Base-by-base conservation (phyloP, 2,888 invertebrate genomes). In the Platynereis dumerilii region DNA sequence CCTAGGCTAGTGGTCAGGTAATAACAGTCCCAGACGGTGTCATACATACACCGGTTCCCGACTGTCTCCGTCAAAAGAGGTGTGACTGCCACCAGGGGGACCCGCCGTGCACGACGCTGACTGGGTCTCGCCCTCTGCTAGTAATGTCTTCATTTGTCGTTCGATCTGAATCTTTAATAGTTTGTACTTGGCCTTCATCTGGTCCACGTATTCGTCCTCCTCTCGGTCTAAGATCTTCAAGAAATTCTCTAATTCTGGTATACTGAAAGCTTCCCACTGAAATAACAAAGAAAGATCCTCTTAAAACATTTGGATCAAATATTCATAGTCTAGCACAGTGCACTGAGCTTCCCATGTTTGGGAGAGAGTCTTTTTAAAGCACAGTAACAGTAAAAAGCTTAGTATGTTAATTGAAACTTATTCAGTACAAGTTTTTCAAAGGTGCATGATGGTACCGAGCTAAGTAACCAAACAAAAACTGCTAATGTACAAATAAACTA, bases 231-330 rank as follows among this genome's bases (percentile, higher is more conserved):
- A 74, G 58, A 88, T 87, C 44, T 82, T 77, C 64, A 88, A 77
- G 77, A 88, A 88, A 74, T 87, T 88, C 60, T 83, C 82, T 66
- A 88, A 78, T 75, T 88, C 88, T 17, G 88, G 87, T 24, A 85
- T 71, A 63, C 87, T 86, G 79, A 88, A 88, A 12, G 85, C 86
- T 56, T 87, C 87, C 87, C 88, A 88, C 87, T 87, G 80, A 24
- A 67, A 57, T 45, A 63, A 66, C 34, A 34, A 34, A 34, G 12
- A 7, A 34, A n/a, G n/a, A n/a, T n/a, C n/a, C n/a, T n/a, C n/a
- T n/a, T n/a, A n/a, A n/a, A n/a, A n/a, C n/a, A n/a, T n/a, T n/a
- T n/a, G n/a, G n/a, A n/a, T n/a, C n/a, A n/a, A n/a, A n/a, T n/a
- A n/a, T n/a, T n/a, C n/a, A n/a, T n/a, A n/a, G n/a, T n/a, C n/a